A percentile compares a stretch with the other conserved stretches of the same genome.
Conservation (phyloP, 2,113 vertebrate genomes). For the Neogale vison region DNA sequence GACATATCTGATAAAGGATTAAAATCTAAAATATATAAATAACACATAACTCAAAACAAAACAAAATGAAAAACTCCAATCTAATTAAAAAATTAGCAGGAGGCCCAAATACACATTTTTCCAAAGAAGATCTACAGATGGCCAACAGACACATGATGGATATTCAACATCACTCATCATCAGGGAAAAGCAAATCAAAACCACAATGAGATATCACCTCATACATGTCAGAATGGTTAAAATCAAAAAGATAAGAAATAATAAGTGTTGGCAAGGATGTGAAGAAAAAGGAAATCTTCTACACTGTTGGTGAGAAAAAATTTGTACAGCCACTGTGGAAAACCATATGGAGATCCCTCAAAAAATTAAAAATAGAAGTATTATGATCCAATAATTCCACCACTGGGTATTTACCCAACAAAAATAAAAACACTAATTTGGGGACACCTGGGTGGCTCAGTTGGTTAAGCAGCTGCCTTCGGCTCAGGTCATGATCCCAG, state of each 20-base stretch:
- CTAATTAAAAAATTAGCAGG: neutral
- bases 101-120: neutral
- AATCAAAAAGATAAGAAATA: neutral
- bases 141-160: neutral
- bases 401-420: neutral
- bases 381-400: neutral
- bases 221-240: neutral
- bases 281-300: neutral
- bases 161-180: neutral
- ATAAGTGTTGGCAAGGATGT: neutral
- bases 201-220: neutral
- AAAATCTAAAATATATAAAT: neutral
- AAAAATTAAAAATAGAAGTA: neutral
- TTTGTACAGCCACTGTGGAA: neutral
- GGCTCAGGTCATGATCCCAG: no score
- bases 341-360: neutral
- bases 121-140: neutral
- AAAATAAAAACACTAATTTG: neutral
- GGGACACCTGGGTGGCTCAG: no score
- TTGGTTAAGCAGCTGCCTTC: no score
- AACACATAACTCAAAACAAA: neutral
- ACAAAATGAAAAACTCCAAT: neutral
- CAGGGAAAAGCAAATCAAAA: neutral
- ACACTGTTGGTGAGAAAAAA: neutral
- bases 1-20: neutral